Conservation (phyloP, 2,797 vertebrate species). For the Neosalanx taihuensis region DNA sequence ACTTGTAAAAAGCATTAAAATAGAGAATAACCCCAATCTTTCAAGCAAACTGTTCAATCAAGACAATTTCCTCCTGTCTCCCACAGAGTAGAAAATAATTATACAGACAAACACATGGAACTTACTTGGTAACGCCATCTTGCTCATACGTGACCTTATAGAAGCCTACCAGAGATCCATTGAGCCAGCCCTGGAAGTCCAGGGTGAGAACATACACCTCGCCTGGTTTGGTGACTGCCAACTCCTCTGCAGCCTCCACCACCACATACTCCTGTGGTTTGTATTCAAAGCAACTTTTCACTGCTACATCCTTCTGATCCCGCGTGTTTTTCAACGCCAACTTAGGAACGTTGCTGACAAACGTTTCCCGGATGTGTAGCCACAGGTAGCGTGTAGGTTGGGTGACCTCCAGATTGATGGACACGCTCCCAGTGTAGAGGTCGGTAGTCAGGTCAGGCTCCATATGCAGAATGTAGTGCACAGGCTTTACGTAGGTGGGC, state of each 20-base stretch:
- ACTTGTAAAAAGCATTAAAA: background rate
- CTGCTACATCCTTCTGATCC: slow-evolving; percentile 44
- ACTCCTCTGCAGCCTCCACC: slow-evolving; percentile 68
- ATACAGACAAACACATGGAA: slow-evolving; percentile 15
- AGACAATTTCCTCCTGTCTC: too few relatives aligned
- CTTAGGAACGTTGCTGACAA: slow-evolving; percentile 68
- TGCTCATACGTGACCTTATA: slow-evolving; percentile 89
- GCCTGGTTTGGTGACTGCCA: slow-evolving; percentile 40
- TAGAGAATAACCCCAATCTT: too few relatives aligned
- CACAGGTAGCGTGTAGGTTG: slow-evolving; percentile 76
- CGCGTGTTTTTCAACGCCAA: slow-evolving; percentile 31
- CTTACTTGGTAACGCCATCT: slow-evolving; percentile 77
- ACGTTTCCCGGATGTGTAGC: slow-evolving; percentile 89
- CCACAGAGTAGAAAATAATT: too few relatives aligned
- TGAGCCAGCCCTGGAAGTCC: slow-evolving; percentile 87
- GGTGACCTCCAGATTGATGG: slow-evolving; percentile 70
- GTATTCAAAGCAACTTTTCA: slow-evolving; percentile 85
- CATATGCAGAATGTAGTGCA: slow-evolving; percentile 87
- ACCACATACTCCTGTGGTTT: slow-evolving; percentile 83
- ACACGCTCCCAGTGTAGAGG: slow-evolving; percentile 80
- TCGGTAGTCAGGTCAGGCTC: slow-evolving; percentile 78
- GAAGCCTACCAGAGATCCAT: slow-evolving; percentile 91
- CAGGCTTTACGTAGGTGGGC: slow-evolving; percentile 76
- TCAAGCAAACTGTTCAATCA: too few relatives aligned
- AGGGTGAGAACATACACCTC: slow-evolving; percentile 78